These are phyloP conservation scores for Peromyscus maniculatus DNA, from an alignment of 2,113 vertebrate genomes.

Conservation along the genomic window DNA sequence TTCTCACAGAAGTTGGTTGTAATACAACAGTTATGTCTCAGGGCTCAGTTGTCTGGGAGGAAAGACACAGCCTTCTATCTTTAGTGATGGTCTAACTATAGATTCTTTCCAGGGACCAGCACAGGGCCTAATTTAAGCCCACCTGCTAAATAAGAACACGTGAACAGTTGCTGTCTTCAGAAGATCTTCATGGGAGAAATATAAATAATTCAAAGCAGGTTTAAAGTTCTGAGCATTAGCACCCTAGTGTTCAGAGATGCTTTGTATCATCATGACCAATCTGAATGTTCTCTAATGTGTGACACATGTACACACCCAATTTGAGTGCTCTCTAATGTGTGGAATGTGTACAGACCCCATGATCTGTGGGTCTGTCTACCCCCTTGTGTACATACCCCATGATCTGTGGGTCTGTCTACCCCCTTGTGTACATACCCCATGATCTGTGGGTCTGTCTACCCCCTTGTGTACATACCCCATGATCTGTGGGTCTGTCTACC, in stretches of 20 bases:
- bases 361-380: not conserved
- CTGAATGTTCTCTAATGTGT: too few relatives aligned
- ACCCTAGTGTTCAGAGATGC: not conserved
- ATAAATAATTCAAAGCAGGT: constrained; percentile 22
- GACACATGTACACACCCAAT: too few relatives aligned
- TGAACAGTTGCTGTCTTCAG: constrained; percentile 36
- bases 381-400: not conserved
- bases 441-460: too few relatives aligned
- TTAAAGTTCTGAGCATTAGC: constrained; percentile 14
- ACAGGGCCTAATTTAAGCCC: not conserved
- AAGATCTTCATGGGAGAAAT: constrained; percentile 39
- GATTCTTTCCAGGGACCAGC: constrained; percentile 41
- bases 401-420: too few relatives aligned
- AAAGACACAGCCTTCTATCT: not conserved
- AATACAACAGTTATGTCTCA: not conserved
- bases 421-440: too few relatives aligned
- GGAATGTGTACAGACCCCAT: too few relatives aligned
- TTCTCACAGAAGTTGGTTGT: constrained; percentile 9
- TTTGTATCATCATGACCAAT: not conserved
- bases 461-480: too few relatives aligned
- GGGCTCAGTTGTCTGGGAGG: not conserved
- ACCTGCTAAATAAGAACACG: constrained; percentile 16
- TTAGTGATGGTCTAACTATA: not conserved
- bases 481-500: too few relatives aligned
- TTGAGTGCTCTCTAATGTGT: too few relatives aligned